A percentile compares a stretch with the other conserved stretches of the same genome.
Conservation (phyloP, 2,113 vertebrate genomes). For the Hemibagrus wyckioides region DNA sequence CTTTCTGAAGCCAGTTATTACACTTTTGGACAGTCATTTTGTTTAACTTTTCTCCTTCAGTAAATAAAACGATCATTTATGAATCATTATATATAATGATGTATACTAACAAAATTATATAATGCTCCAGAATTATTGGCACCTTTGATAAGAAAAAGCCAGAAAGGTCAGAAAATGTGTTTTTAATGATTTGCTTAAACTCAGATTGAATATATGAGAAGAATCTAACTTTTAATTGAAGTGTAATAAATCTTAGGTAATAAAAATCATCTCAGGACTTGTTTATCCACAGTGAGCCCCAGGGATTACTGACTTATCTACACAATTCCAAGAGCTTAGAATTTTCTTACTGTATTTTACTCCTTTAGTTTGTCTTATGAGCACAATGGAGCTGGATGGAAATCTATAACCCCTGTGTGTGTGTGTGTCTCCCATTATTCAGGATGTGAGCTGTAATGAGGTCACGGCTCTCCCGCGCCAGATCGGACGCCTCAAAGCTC, state of each 20-base stretch:
- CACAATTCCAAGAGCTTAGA: background rate
- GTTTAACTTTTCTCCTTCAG: background rate
- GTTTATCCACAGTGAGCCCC: too few relatives aligned
- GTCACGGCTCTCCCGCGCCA: slow-evolving; percentile 88
- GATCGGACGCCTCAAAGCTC: slow-evolving; percentile 84
- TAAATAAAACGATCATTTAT: background rate
- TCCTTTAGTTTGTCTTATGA: background rate
- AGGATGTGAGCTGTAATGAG: slow-evolving; percentile 98
- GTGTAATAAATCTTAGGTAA: background rate
- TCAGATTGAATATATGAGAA: background rate
- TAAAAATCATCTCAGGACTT: background rate
- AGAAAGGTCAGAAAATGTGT: background rate
- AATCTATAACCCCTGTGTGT: background rate
- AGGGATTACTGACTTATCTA: background rate
- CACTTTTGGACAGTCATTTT: background rate
- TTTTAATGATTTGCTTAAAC: background rate
- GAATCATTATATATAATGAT: background rate
- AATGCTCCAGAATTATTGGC: background rate
- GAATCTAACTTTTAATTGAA: background rate
- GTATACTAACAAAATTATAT: background rate
- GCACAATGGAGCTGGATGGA: background rate
- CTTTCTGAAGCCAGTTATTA: background rate
- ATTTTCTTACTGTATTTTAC: background rate
- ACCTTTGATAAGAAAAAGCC: background rate
- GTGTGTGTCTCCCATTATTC: slow-evolving; percentile 40